phyloP scores from a whole-genome alignment of 1,140 invertebrate genomes.

The Drosophila setifemur region DNA sequence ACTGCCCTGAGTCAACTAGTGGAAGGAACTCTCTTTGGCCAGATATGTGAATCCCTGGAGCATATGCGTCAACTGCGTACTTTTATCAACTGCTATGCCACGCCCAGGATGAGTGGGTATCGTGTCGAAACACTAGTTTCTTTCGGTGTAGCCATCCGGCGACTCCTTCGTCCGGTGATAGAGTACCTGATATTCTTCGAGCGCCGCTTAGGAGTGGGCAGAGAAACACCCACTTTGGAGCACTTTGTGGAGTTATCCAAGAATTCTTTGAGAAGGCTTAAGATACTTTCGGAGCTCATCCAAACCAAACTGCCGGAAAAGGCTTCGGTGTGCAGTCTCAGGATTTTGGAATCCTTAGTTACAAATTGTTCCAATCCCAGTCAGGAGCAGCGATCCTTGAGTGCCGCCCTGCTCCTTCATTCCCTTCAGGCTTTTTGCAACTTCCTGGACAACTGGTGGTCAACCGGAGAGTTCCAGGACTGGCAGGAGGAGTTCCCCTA shows the following conservation, averaged over 20 bases:
- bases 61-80: constrained; percentile 27
- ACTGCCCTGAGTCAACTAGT: neutral
- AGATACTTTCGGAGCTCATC: neutral
- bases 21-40: neutral
- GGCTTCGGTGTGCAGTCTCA: neutral
- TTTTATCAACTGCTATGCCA: constrained; percentile 1
- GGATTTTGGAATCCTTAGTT: neutral
- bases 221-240: neutral
- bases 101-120: neutral
- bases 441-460: constrained; percentile 40
- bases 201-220: neutral
- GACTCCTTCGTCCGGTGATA: constrained; percentile 33
- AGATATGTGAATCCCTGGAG: neutral
- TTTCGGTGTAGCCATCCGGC: neutral
- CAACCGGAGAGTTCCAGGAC: constrained; percentile 23
- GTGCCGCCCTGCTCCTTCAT: constrained; percentile 10
- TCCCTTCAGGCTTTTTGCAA: constrained; percentile 26
- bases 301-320: too few species aligned
- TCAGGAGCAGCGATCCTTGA: neutral
- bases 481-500: constrained; percentile 18
- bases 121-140: constrained; percentile 1
- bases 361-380: too few species aligned
- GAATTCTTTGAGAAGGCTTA: neutral
- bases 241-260: neutral
- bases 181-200: constrained; percentile 24